Evolutionary conservation across 2,888 invertebrate species (phyloP).

Genomic region (Nomada fabriciana): DNA sequence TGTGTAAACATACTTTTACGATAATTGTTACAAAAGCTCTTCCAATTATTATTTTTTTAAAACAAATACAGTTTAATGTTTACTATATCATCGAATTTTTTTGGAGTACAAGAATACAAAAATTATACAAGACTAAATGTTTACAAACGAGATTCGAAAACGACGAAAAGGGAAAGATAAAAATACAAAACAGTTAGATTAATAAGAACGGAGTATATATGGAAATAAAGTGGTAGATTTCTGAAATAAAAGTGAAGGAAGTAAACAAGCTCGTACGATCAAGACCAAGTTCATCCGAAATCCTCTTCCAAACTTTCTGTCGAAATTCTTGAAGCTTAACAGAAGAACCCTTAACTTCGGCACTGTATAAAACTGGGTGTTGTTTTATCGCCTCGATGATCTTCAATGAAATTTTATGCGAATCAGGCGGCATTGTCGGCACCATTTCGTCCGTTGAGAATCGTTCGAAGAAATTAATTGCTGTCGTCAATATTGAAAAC

Average conservation of each 20-base stretch:
- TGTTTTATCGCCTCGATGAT: slow-evolving; percentile 82
- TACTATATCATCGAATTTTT: neutral
- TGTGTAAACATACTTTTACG: neutral
- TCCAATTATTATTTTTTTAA: neutral
- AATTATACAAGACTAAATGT: neutral
- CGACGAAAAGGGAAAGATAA: neutral
- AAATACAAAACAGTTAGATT: neutral
- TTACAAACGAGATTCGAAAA: neutral
- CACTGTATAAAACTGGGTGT: slow-evolving; percentile 81
- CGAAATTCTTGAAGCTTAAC: slow-evolving; percentile 81
- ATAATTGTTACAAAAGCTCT: no score
- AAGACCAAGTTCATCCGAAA: slow-evolving; percentile 80
- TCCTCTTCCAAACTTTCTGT: slow-evolving; percentile 82
- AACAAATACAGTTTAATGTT: neutral
- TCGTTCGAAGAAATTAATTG: slow-evolving; percentile 42
- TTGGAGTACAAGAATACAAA: neutral
- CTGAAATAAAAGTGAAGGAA: neutral
- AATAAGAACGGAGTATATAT: neutral
- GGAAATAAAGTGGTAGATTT: neutral
- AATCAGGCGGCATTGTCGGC: slow-evolving; percentile 79
- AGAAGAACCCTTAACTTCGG: slow-evolving; percentile 79
- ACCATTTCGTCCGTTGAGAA: slow-evolving; percentile 70
- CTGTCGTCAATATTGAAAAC: slow-evolving; percentile 49
- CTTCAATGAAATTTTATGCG: slow-evolving; percentile 80
- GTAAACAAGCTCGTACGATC: slow-evolving; percentile 76